A percentile compares a stretch with the other conserved stretches of the same genome.
Conservation (phyloP, 2,113 vertebrate species). For the Mesocricetus auratus region DNA sequence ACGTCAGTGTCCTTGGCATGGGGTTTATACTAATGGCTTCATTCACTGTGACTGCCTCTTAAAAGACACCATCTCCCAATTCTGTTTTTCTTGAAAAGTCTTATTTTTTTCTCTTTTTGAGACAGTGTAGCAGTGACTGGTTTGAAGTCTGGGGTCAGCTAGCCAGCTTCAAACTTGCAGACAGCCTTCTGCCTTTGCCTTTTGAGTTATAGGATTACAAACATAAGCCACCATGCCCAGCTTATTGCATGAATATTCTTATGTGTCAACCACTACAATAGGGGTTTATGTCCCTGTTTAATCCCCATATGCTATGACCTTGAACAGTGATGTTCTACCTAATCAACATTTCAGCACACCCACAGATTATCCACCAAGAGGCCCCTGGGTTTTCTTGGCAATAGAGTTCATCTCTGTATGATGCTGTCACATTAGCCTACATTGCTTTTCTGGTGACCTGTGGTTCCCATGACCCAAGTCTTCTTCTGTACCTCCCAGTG, state of each 20-base stretch:
- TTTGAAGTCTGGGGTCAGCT: background rate
- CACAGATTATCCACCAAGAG: background rate
- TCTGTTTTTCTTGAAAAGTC: background rate
- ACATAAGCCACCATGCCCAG: background rate
- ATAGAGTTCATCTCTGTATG: background rate
- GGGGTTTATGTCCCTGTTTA: background rate
- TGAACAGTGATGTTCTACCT: background rate
- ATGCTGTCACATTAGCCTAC: background rate
- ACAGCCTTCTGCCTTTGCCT: background rate
- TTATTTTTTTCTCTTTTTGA: background rate
- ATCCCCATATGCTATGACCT: background rate
- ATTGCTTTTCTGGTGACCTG: background rate
- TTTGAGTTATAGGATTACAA: background rate
- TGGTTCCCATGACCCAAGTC: background rate
- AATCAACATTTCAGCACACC: background rate
- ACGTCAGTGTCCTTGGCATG: background rate
- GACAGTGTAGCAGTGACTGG: background rate
- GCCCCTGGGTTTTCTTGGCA: background rate
- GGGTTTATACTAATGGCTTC: background rate
- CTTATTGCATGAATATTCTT: background rate
- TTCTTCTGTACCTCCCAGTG: background rate
- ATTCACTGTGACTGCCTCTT: background rate
- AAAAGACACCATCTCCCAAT: background rate
- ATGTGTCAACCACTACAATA: background rate
- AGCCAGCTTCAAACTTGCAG: background rate